Evolutionary conservation across 2,888 invertebrate genomes (phyloP).

Genomic region (Salticus scenicus): DNA sequence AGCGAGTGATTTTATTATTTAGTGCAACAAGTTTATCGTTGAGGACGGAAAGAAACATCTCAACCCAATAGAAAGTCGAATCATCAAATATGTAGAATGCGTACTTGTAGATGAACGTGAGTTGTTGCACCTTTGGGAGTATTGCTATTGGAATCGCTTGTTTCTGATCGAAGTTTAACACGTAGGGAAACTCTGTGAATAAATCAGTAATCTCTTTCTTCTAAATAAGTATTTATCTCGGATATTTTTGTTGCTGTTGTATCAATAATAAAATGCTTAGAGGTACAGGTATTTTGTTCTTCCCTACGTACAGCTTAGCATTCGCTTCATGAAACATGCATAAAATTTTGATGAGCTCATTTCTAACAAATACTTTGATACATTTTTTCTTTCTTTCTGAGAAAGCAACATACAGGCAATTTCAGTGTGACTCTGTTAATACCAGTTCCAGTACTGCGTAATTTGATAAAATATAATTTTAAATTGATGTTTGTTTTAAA

Average conservation of each 20-base stretch:
- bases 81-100: conserved; percentile 36
- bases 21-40: conserved; percentile 13
- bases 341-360: no score
- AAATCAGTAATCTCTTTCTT: conserved; percentile 33
- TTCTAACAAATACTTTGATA: no score
- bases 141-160: conserved; percentile 17
- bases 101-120: conserved; percentile 20
- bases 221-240: conserved; percentile 35
- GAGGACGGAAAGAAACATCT: neutral
- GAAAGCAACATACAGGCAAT: no score
- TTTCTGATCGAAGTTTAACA: conserved; percentile 4
- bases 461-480: no score
- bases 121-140: conserved; percentile 6
- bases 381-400: no score
- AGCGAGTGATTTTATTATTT: neutral
- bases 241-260: neutral
- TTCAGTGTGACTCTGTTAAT: no score
- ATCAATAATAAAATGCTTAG: conserved; percentile 19
- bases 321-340: no score
- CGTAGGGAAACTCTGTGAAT: neutral
- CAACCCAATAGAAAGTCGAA: neutral
- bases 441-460: no score
- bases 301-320: no score
- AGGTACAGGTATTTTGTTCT: no score
- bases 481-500: no score